These are phyloP conservation scores for Psix sp. DNA, from an alignment of 1,140 invertebrate genomes.

Conservation along the genomic window DNA sequence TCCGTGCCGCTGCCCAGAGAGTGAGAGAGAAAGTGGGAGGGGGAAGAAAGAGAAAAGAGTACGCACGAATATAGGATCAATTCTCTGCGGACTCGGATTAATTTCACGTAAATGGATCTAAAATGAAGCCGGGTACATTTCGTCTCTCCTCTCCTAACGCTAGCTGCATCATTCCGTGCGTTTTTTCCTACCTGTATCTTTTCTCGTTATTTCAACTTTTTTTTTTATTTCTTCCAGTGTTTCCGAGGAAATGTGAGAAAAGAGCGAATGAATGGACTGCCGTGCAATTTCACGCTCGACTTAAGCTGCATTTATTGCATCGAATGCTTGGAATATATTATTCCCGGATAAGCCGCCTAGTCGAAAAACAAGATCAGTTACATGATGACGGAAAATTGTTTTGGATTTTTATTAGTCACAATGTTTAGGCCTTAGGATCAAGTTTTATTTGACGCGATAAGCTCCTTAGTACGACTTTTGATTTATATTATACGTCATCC, in stretches of 20 bases:
- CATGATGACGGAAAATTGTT: conserved; percentile 39
- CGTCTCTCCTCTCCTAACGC: neutral
- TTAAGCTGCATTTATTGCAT: conserved; percentile 58
- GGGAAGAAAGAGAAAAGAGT: conserved; percentile 49
- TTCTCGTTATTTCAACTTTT: conserved; percentile 10
- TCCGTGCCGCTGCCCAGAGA: conserved; percentile 34
- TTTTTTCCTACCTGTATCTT: conserved; percentile 2
- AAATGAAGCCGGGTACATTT: conserved; percentile 38
- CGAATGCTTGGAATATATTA: conserved; percentile 55
- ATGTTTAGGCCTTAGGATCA: neutral
- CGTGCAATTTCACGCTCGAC: conserved; percentile 56
- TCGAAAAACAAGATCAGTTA: conserved; percentile 20
- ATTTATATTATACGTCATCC: no score
- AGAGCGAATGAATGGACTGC: conserved; percentile 48
- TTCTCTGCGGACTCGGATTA: conserved; percentile 56
- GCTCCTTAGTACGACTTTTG: no score
- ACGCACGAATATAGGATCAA: conserved; percentile 44
- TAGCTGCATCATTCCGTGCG: neutral
- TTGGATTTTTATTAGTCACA: conserved; percentile 22
- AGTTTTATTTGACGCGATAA: conserved; percentile 2
- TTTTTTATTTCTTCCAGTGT: neutral
- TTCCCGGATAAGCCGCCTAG: conserved; percentile 31
- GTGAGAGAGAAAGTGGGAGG: no score
- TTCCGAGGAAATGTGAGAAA: conserved; percentile 31
- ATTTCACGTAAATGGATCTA: conserved; percentile 59